Evolutionary conservation across 92 coral and sea anemone genomes (phyloP).

Genomic region (Nematostella vectensis): DNA sequence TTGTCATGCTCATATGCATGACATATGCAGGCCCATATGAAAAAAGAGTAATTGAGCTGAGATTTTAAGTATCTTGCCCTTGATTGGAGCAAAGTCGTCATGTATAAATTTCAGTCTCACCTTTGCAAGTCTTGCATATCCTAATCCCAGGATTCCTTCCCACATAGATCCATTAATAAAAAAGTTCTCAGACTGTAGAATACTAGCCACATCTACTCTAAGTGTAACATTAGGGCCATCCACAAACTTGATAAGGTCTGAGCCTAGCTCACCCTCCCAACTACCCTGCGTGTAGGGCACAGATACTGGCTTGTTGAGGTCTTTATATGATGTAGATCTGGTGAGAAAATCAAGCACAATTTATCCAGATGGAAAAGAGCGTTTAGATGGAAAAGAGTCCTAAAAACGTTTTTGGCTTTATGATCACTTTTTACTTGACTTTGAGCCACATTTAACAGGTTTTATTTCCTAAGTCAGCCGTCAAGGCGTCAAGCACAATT

Average conservation of each 20-base stretch:
- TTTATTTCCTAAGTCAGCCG: no score
- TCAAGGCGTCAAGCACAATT: no score
- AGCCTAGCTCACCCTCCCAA: conserved; percentile 98
- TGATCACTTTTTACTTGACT: no score
- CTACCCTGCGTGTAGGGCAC: conserved; percentile 95
- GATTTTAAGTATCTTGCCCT: no score
- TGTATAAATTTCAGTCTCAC: no score
- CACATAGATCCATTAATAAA: conserved; percentile 99
- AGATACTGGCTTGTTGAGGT: conserved; percentile 72
- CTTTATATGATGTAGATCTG: conserved; percentile 71
- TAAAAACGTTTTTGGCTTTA: no score
- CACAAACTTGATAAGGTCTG: conserved; percentile 79
- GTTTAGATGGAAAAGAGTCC: no score
- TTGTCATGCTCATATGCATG: no score
- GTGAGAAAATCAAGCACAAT: neutral
- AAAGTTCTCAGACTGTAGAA: conserved; percentile 84
- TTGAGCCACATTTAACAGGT: no score
- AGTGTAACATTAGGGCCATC: conserved; percentile 98
- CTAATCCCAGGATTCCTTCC: conserved; percentile 98
- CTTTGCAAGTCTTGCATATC: conserved; percentile 89
- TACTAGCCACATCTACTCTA: conserved; percentile 95
- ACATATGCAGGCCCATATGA: no score
- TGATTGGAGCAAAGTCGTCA: no score
- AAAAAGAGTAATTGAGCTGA: no score
- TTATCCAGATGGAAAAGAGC: neutral